These are phyloP conservation scores for Escarpia spicata DNA, from an alignment of 2,888 invertebrate genomes.

Conservation along the genomic window DNA sequence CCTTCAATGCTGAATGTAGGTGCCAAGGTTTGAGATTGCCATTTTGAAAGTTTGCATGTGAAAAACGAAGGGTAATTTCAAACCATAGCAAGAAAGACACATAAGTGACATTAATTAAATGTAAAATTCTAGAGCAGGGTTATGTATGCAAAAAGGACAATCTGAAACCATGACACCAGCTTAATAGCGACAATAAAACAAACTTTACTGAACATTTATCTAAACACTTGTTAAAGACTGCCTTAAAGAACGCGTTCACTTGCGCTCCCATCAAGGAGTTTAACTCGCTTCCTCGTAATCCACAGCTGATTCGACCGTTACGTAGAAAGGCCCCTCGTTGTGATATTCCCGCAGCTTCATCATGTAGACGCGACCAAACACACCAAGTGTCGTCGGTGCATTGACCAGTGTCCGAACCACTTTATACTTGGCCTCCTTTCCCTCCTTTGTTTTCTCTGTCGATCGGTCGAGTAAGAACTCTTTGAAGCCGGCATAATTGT, in stretches of 20 bases:
- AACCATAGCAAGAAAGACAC: too few species aligned
- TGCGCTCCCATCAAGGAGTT: not conserved
- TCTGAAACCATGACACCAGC: not conserved
- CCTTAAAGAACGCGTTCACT: not conserved
- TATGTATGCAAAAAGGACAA: too few species aligned
- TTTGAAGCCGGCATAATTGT: conserved; percentile 77
- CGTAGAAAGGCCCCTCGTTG: conserved; percentile 81
- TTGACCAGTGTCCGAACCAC: conserved; percentile 69
- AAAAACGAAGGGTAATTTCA: too few species aligned
- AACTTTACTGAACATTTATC: not conserved
- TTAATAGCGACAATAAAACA: not conserved
- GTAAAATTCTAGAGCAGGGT: too few species aligned
- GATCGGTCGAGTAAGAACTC: conserved; percentile 83
- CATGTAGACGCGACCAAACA: conserved; percentile 73
- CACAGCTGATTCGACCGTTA: conserved; percentile 77
- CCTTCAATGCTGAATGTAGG: not conserved
- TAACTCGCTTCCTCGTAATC: conserved; percentile 75
- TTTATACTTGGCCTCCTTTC: conserved; percentile 80
- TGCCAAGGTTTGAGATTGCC: conserved; percentile 4
- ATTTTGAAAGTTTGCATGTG: too few species aligned
- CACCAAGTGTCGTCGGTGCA: conserved; percentile 61
- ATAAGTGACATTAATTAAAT: too few species aligned
- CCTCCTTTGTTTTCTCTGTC: conserved; percentile 76
- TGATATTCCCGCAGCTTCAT: conserved; percentile 77
- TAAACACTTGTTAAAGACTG: not conserved